Percentiles rank a stretch among this genome's conserved stretches.
phyloP scores from a whole-genome alignment of 1,140 invertebrate species.

The Portunus trituberculatus region DNA sequence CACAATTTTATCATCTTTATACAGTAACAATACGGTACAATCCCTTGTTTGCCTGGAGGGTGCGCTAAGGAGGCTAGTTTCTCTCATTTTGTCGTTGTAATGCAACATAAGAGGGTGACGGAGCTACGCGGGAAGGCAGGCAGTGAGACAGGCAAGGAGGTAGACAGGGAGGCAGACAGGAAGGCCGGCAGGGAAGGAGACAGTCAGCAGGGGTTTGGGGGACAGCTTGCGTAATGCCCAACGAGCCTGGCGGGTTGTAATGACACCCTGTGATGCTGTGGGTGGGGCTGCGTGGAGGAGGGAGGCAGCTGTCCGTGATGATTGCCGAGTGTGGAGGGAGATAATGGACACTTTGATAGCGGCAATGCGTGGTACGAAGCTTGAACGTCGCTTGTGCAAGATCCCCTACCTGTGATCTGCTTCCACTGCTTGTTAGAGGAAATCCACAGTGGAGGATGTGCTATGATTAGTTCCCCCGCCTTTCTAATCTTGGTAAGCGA shows the following conservation, averaged over 20 bases:
- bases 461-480: not conserved
- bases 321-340: not conserved
- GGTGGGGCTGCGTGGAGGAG: not conserved
- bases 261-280: not conserved
- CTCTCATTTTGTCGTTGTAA: not conserved
- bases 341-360: not conserved
- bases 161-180: not conserved
- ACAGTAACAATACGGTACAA: too few species aligned
- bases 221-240: not conserved
- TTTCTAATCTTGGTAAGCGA: not conserved
- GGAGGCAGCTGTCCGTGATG: not conserved
- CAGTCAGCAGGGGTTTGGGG: not conserved
- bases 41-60: not conserved
- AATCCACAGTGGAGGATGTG: not conserved
- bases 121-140: not conserved
- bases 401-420: not conserved
- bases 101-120: not conserved
- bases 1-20: too few species aligned
- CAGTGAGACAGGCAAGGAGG: not conserved
- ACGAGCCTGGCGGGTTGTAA: not conserved
- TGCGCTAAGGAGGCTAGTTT: not conserved
- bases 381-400: not conserved
- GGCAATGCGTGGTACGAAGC: not conserved
- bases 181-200: not conserved
- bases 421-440: not conserved